These are phyloP conservation scores for Heliangelus exortis DNA, from an alignment of 2,797 vertebrate species.

Conservation along the genomic window DNA sequence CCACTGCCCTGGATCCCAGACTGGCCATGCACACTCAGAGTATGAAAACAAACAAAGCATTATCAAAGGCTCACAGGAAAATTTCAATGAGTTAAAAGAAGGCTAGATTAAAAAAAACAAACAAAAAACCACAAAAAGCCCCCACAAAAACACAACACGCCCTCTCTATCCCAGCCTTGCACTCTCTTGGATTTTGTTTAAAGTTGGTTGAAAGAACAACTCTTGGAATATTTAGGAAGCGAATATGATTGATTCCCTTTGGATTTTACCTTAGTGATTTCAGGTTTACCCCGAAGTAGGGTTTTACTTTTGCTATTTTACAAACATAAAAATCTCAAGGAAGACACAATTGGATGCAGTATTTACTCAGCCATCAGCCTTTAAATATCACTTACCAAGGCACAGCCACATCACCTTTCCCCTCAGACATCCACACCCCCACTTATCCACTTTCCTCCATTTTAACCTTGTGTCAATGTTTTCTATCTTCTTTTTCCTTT, in stretches of 20 bases:
- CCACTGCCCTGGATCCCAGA: background rate
- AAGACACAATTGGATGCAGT: slow-evolving; percentile 4
- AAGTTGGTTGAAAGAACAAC: background rate
- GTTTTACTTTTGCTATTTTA: background rate
- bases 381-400: slow-evolving; percentile 62
- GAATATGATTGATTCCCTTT: background rate
- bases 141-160: too few species aligned
- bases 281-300: background rate
- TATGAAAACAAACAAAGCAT: slow-evolving; percentile 38
- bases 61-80: slow-evolving; percentile 22
- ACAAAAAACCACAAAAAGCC: too few species aligned
- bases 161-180: background rate
- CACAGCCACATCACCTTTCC: slow-evolving; percentile 64
- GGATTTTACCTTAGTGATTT: background rate
- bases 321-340: slow-evolving; percentile 17
- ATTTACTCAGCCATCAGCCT: slow-evolving; percentile 45
- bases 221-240: background rate
- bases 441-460: slow-evolving; percentile 70
- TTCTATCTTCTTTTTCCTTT: slow-evolving; percentile 57
- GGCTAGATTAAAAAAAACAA: background rate
- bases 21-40: background rate
- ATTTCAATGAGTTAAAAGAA: background rate
- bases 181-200: background rate
- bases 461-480: slow-evolving; percentile 71
- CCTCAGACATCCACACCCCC: slow-evolving; percentile 57